phyloP scores from a whole-genome alignment of 2,113 vertebrate genomes.

The Accipiter cooperii region DNA sequence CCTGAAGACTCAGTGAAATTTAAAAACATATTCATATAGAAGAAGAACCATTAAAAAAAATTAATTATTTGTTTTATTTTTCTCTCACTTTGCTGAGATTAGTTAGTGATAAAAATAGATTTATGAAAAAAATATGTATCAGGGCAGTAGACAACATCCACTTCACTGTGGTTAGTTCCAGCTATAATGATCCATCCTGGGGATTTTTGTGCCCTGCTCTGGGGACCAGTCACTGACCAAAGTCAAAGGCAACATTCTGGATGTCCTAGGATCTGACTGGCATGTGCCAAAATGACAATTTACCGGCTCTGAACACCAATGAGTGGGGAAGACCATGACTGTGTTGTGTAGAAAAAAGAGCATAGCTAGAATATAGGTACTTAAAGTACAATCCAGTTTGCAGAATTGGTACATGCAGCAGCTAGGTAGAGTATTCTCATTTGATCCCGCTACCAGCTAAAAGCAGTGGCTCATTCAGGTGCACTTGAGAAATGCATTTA shows the following conservation, averaged over 20 bases:
- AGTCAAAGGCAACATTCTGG: background rate
- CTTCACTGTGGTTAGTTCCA: background rate
- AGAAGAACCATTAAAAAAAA: background rate
- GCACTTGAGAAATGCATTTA: background rate
- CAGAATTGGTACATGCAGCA: background rate
- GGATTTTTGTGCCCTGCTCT: background rate
- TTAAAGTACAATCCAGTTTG: background rate
- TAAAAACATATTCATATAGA: background rate
- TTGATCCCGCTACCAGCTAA: background rate
- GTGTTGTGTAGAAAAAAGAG: background rate
- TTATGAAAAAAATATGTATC: background rate
- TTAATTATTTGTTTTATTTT: background rate
- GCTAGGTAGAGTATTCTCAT: background rate
- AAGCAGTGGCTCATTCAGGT: background rate
- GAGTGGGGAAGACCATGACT: background rate
- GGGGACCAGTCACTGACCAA: background rate
- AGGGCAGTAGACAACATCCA: background rate
- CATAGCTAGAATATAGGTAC: background rate
- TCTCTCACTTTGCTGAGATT: background rate
- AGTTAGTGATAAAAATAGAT: background rate
- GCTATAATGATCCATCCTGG: background rate
- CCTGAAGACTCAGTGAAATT: background rate
- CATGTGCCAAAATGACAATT: background rate
- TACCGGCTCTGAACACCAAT: background rate
- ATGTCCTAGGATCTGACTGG: background rate